Percentiles rank a stretch among this genome's conserved stretches.
Conservation (phyloP, 2,113 vertebrate species). For the Halichoeres trimaculatus region DNA sequence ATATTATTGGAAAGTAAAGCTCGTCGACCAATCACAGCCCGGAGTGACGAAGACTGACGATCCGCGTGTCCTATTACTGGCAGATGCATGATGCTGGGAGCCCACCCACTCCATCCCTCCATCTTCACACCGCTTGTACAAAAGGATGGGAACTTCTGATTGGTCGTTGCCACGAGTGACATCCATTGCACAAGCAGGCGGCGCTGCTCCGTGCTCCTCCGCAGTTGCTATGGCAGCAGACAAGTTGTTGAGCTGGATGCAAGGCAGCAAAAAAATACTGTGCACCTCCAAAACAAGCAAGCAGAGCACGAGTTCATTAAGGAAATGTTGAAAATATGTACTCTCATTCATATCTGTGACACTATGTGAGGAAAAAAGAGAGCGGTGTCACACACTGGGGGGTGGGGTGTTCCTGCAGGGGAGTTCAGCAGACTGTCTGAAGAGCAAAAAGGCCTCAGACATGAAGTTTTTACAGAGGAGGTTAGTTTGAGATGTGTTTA, state of each 20-base stretch:
- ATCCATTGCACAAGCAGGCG: conserved; percentile 82
- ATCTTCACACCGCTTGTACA: conserved; percentile 75
- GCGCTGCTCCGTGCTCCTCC: conserved; percentile 82
- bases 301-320: background rate
- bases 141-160: conserved; percentile 85
- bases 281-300: conserved; percentile 23
- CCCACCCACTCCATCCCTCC: conserved; percentile 79
- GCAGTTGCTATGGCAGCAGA: conserved; percentile 90
- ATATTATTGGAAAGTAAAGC: conserved; percentile 82
- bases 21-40: conserved; percentile 77
- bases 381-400: background rate
- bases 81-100: conserved; percentile 49
- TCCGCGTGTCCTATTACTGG: conserved; percentile 69
- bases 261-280: conserved; percentile 65
- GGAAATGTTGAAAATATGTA: background rate
- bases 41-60: conserved; percentile 72
- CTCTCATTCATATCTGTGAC: background rate
- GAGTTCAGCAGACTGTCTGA: background rate
- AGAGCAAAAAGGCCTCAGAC: background rate
- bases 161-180: conserved; percentile 86
- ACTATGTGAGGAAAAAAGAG: background rate
- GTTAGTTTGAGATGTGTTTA: background rate
- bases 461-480: conserved; percentile 5
- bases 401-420: background rate
- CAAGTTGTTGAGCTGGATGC: conserved; percentile 82